Evolutionary conservation across 2,113 vertebrate species (phyloP), one percentile per base, ranked within the genome.

Genomic region (Pluvianellus socialis): DNA sequence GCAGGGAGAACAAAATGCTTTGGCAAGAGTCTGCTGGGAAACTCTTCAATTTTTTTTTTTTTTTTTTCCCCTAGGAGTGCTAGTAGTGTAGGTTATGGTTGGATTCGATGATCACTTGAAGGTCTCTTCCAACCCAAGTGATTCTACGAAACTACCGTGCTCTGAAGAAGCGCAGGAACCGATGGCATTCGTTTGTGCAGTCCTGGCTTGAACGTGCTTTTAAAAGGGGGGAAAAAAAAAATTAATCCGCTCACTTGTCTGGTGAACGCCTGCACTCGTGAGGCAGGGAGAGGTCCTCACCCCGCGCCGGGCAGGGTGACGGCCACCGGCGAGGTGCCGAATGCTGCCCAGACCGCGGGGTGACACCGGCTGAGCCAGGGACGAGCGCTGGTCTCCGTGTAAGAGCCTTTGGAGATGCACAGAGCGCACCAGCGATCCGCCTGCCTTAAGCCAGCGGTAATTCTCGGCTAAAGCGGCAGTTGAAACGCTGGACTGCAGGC

Each of bases 1-100:
- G 61, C 55, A 32, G 53, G 70, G 49, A 90, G 62, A 87, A 71
- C 20, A 76, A 75, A 87, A 83, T 7, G 30, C 33, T 92, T 47
- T 21, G 90, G 47, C 22, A 80, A 61, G 73, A 84, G 47, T 58
- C 92, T 9, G 77, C 62, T 49, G 79, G 90, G 86, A 94, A 92
- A 61, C 45, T 27, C 44, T 40, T n/a, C 4, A 40, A n/a, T 30
- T 58, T 18, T 21, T 52, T 9, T 13, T 47, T n/a, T 18, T 26
- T 10, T 14, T 4, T 18, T 26, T 10, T 14, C 3, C 18, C 52
- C 74, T 32, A 30, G 53, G 42, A 91, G 49, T 0, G 4, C 65
- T 38, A 38, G 38, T 38, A 38, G 38, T 38, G 38, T 38, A 38
- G 38, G 38, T 38, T 38, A 38, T 38, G 38, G 38, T 38, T 38